Percentiles rank a stretch among this genome's conserved stretches.
phyloP scores from a whole-genome alignment of 2,888 invertebrate species.

The Rhodophaea formosa region DNA sequence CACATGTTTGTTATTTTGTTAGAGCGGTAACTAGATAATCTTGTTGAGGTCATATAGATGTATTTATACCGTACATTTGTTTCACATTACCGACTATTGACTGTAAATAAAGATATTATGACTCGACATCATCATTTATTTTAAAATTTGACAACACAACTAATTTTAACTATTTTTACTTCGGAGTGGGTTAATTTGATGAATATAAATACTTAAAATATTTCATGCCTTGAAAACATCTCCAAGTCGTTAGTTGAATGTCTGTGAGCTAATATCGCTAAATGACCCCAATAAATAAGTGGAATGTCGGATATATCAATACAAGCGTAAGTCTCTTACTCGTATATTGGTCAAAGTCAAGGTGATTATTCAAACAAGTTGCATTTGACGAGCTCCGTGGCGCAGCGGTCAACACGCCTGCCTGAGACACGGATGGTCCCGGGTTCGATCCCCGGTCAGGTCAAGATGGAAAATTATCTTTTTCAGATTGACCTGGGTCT shows the following conservation, averaged over 20 bases:
- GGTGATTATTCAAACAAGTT: too few relatives aligned
- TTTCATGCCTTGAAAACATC: neutral
- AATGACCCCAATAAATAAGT: neutral
- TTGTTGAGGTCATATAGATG: slow-evolving; percentile 1
- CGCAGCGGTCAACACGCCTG: too few relatives aligned
- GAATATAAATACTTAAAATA: too few relatives aligned
- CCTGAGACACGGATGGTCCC: too few relatives aligned
- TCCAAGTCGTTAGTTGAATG: neutral
- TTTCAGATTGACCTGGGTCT: too few relatives aligned
- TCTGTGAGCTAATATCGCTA: neutral
- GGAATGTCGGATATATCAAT: neutral
- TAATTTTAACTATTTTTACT: neutral
- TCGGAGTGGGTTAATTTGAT: too few relatives aligned
- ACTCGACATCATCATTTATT: neutral
- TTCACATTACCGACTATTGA: neutral
- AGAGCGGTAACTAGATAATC: neutral
- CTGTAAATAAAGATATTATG: neutral
- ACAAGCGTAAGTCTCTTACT: neutral
- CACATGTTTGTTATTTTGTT: neutral
- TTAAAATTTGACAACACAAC: neutral
- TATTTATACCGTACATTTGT: neutral
- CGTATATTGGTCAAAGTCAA: too few relatives aligned
- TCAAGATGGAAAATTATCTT: too few relatives aligned
- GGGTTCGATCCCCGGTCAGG: too few relatives aligned
- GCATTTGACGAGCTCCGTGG: too few relatives aligned